Evolutionary conservation across 2,113 vertebrate species (phyloP), one percentile per base, ranked within the genome.

Genomic region (Canis aureus): DNA sequence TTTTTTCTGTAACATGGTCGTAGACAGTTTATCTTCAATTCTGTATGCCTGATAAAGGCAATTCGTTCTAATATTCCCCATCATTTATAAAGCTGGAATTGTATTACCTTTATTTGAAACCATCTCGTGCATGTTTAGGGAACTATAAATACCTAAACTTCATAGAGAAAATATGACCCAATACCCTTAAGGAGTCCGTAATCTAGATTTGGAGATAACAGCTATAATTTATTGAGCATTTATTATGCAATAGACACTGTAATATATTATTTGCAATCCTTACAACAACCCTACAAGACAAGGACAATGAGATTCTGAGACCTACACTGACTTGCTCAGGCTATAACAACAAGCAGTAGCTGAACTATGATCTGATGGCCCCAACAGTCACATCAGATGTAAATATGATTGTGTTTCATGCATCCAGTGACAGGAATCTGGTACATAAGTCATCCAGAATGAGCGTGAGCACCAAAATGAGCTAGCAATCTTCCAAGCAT

Each of bases 71-170:
- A 43, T 67, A 32, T 55, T 90, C 8, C 22, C 11, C 62, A 13
- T 93, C 25, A 89, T 69, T 88, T 49, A 38, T 43, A 69, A 84
- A 93, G 19, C 11, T 89, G 27, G 43, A 92, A 64, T 73, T 90
- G 3, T 79, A 16, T 64, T 66, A 32, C 71, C 57, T 73, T 87
- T 67, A 87, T 85, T 35, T 27, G 85, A 78, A 11, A 78, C 35
- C 15, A 86, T 74, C 73, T 89, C 29, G 3, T 53, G 22, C 71
- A 83, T 93, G 23, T 51, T 74, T 79, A 86, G 20, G 92, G 32
- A 85, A 97, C 64, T 94, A 73, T 49, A 95, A 81, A 49, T 53
- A 91, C 38, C 27, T 94, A 89, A 69, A 55, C 53, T 92, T 89
- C 38, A 11, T 87, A 73, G 27, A 87, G 76, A 66, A 92, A 83